Percentiles rank a stretch among this genome's conserved stretches.
Conservation (phyloP, 2,888 invertebrate genomes). For the Anodontia alba region DNA sequence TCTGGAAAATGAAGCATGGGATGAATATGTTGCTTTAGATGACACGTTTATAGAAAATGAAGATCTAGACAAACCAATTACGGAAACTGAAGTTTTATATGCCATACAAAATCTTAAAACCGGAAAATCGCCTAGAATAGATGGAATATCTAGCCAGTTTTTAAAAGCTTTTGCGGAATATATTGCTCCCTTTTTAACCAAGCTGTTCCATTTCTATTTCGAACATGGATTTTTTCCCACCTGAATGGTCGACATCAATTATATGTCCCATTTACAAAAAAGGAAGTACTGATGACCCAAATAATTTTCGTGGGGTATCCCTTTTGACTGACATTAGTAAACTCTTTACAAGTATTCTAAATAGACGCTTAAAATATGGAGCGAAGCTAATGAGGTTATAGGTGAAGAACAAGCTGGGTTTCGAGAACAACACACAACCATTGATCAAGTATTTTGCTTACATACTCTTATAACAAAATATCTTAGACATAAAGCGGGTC, state of each 20-base stretch:
- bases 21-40: neutral
- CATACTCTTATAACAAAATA: slow-evolving; percentile 8
- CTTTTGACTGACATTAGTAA: neutral
- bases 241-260: slow-evolving; percentile 2
- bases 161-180: neutral
- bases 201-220: neutral
- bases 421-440: neutral
- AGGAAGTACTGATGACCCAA: neutral
- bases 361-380: neutral
- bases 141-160: neutral
- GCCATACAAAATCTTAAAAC: neutral
- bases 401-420: neutral
- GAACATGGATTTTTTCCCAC: neutral
- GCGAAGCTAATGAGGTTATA: neutral
- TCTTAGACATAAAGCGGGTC: neutral
- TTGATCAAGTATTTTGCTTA: neutral
- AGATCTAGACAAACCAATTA: neutral
- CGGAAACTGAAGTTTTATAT: neutral
- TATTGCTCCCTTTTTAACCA: neutral
- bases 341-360: neutral
- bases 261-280: slow-evolving; percentile 3
- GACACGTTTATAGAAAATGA: neutral
- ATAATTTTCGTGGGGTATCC: neutral
- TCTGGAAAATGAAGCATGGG: neutral
- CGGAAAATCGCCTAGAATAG: neutral